phyloP scores from a whole-genome alignment of 2,888 invertebrate genomes.

The Campoplex nolae region DNA sequence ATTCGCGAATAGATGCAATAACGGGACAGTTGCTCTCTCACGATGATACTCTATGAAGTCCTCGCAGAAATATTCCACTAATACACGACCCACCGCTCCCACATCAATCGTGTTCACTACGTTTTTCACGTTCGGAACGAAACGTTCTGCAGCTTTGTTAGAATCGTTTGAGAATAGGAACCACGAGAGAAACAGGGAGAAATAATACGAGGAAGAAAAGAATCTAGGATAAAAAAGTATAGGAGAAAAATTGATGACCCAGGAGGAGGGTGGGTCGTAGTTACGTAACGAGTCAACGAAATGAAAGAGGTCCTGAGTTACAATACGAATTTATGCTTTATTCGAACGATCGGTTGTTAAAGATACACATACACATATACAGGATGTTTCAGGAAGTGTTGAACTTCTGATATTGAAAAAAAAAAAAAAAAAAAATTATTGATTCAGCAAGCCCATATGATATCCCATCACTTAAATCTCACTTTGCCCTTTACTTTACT shows the following conservation, averaged over 20 bases:
- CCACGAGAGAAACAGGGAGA: slow-evolving; percentile 42
- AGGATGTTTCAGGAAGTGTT: slow-evolving; percentile 17
- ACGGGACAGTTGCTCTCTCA: slow-evolving; percentile 50
- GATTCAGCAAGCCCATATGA: no score
- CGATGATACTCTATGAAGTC: slow-evolving; percentile 32
- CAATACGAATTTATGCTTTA: slow-evolving; percentile 59
- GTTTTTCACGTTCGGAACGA: slow-evolving; percentile 82
- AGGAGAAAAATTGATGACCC: slow-evolving; percentile 40
- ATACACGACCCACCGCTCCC: slow-evolving; percentile 79
- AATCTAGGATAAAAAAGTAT: slow-evolving; percentile 12
- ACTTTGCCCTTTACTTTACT: no score
- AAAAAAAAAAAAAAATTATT: no score
- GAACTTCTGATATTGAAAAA: not conserved
- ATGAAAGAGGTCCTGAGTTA: slow-evolving; percentile 65
- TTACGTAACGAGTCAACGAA: slow-evolving; percentile 80
- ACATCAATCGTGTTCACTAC: slow-evolving; percentile 81
- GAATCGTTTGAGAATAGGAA: slow-evolving; percentile 59
- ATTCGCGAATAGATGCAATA: slow-evolving; percentile 47
- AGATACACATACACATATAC: slow-evolving; percentile 23
- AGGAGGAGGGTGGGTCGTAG: slow-evolving; percentile 57
- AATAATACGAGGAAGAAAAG: slow-evolving; percentile 24
- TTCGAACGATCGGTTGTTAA: slow-evolving; percentile 53
- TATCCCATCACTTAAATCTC: no score
- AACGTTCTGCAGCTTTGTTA: slow-evolving; percentile 57
- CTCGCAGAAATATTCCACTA: slow-evolving; percentile 39